Conservation (phyloP, 2,113 vertebrate genomes). For the Pedionomus torquatus region DNA sequence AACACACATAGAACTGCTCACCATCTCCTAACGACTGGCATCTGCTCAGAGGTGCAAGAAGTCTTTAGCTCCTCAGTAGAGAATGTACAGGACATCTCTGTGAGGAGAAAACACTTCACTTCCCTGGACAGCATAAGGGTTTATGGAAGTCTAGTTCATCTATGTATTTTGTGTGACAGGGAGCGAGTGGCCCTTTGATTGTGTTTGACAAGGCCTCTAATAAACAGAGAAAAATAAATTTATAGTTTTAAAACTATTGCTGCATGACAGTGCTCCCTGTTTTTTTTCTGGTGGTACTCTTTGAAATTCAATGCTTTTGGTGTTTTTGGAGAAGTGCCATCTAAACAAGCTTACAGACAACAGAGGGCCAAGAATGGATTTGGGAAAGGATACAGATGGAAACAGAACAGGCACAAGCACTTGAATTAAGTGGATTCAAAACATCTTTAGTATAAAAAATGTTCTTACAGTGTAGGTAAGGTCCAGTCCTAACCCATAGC, state of each 20-base stretch:
- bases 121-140: not conserved
- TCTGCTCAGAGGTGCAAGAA: not conserved
- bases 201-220: not conserved
- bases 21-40: accelerated
- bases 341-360: not conserved
- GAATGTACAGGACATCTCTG: not conserved
- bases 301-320: not conserved
- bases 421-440: not conserved
- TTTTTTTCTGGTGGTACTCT: not conserved
- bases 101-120: not conserved
- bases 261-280: not conserved
- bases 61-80: not conserved
- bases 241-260: not conserved
- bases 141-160: not conserved
- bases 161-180: not conserved
- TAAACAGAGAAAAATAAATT: not conserved
- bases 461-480: not conserved
- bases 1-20: not conserved
- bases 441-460: not conserved
- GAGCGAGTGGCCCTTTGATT: not conserved
- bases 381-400: not conserved
- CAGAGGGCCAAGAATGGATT: not conserved
- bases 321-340: not conserved
- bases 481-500: not conserved
- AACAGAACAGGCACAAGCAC: not conserved